Evolutionary conservation across 2,797 vertebrate genomes (phyloP), one percentile per base, ranked within the genome.

Genomic region (Cuniculus paca): DNA sequence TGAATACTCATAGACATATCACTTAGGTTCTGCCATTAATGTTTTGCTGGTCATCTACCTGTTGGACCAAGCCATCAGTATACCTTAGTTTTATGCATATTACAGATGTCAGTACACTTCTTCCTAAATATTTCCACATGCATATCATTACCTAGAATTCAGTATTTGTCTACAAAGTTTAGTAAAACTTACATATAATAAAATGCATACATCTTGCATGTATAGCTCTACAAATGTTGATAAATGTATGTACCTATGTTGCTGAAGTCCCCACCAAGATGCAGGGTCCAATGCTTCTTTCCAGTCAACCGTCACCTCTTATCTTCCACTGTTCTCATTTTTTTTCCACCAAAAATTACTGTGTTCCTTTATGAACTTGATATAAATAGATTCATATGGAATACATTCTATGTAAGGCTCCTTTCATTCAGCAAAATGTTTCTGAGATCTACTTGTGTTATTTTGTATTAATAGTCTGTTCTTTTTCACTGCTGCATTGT

Each of bases 341-440:
- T 87, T 87, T 52, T 85, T 24, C 75, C 31, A 60, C 50, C 28
- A 72, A 1, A 81, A 20, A 68, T 89, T 45, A 89, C 11, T n/a
- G 24, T 74, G 31, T 22, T 36, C 61, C 20, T 88, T 84, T 68
- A 56, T 81, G 36, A 80, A 88, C 54, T 60, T 91, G 39, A 54
- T 48, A 48, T 75, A n/a, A 42, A 68, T 31, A 77, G 45, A 68
- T 26, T 88, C 28, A 68, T 31, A 56, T 34, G 79, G n/a, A 60
- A 61, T 28, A 20, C 31, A 22, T 11, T 72, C 9, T n/a, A 80
- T 26, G 13, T 52, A 78, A 80, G 58, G 4, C 48, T 89, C 48
- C 52, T 93, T 96, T 70, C 17, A 92, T 5, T 87, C 12, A 77
- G 72, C 26, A 95, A 78, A 91, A 31, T 77, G 31, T 77, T 91